Percentiles rank a stretch among this genome's conserved stretches.
phyloP scores from a whole-genome alignment of 2,888 invertebrate genomes.

The Melikaiella ostensackeni region DNA sequence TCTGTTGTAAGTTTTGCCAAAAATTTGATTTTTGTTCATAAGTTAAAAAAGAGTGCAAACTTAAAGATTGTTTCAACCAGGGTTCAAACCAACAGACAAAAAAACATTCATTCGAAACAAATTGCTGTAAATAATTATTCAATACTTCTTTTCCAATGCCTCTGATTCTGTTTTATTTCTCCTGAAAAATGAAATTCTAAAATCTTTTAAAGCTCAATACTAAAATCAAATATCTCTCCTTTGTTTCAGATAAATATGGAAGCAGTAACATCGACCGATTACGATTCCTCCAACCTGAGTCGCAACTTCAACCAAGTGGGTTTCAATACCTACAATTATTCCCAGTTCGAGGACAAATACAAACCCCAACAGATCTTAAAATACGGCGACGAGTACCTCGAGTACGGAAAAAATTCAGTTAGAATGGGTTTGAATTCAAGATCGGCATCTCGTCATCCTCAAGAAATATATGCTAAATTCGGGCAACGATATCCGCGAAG shows the following conservation, averaged over 20 bases:
- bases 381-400: slow-evolving; percentile 67
- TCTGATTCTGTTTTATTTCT: no score
- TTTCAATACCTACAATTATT: slow-evolving; percentile 72
- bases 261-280: slow-evolving; percentile 78
- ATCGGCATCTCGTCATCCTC: slow-evolving; percentile 53
- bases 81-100: no score
- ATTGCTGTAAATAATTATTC: no score
- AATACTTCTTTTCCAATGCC: no score
- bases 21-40: no score
- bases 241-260: slow-evolving; percentile 79
- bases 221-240: background rate
- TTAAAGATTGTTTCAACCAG: no score
- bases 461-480: slow-evolving; percentile 58
- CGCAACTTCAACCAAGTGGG: slow-evolving; percentile 70
- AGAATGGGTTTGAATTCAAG: slow-evolving; percentile 58
- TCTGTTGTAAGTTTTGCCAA: no score
- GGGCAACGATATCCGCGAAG: slow-evolving; percentile 67
- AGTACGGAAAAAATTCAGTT: slow-evolving; percentile 64
- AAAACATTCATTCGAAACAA: no score
- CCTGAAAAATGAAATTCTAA: background rate
- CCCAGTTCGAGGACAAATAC: slow-evolving; percentile 71
- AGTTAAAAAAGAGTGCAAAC: no score
- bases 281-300: slow-evolving; percentile 72
- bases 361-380: slow-evolving; percentile 65
- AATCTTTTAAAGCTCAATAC: background rate